Conservation (phyloP, 1,140 invertebrate species). For the Brachionus koreanus region DNA sequence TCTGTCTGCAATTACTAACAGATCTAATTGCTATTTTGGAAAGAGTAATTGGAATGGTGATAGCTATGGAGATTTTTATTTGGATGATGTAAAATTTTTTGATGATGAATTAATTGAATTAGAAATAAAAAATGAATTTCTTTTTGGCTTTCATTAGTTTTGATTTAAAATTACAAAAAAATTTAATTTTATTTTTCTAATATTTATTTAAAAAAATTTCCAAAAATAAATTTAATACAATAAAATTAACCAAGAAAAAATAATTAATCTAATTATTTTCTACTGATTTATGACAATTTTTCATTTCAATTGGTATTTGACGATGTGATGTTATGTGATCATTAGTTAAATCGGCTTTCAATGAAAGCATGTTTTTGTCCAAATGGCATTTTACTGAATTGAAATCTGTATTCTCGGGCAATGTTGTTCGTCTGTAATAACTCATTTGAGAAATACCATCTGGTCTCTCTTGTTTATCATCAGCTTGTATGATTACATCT, state of each 20-base stretch:
- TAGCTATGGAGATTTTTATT: neutral
- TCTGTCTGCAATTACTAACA: neutral
- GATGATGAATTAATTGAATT: neutral
- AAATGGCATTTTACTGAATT: neutral
- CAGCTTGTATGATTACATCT: neutral
- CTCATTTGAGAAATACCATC: neutral
- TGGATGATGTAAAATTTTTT: neutral
- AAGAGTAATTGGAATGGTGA: neutral
- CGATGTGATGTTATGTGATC: neutral
- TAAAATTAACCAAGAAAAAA: neutral
- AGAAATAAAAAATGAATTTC: neutral
- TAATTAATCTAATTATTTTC: neutral
- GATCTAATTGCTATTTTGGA: neutral
- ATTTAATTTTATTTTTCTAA: no score
- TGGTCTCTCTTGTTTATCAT: conserved; percentile 8
- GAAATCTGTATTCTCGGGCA: conserved; percentile 8
- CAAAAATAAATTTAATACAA: neutral
- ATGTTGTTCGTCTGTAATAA: conserved; percentile 1
- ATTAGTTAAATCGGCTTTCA: neutral
- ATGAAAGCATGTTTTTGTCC: neutral
- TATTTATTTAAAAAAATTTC: no score
- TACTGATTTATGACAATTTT: neutral
- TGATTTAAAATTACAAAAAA: no score
- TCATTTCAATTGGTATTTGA: neutral
- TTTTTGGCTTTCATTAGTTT: neutral